Percentiles rank a stretch among this genome's conserved stretches.
These are phyloP conservation scores for Henricia sp. DNA, from an alignment of 53 echinoderm and acorn worm species.

Conservation along the genomic window DNA sequence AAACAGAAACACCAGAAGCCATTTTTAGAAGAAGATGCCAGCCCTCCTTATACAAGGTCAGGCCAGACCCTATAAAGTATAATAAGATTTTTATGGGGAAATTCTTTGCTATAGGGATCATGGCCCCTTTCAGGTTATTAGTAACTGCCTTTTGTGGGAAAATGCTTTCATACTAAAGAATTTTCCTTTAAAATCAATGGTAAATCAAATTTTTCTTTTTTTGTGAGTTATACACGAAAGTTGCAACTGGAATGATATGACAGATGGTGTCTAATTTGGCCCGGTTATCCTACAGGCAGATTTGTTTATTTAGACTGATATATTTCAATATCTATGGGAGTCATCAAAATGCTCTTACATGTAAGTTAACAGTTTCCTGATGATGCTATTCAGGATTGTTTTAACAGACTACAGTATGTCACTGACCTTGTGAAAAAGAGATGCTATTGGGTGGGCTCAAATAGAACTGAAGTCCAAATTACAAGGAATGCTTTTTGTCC, in stretches of 20 bases:
- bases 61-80: too few species aligned
- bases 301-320: conserved; percentile 8
- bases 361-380: not conserved
- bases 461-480: conserved; percentile 2
- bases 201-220: not conserved
- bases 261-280: conserved; percentile 45
- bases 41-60: too few species aligned
- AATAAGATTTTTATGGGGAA: conserved; percentile 48
- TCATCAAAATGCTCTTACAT: conserved; percentile 3
- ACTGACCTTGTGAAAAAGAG: conserved; percentile 1
- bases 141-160: not conserved
- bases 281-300: conserved; percentile 16
- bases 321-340: conserved; percentile 22
- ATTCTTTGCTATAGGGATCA: conserved; percentile 16
- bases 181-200: not conserved
- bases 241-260: not conserved
- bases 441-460: not conserved
- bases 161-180: not conserved
- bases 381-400: not conserved
- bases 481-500: not conserved
- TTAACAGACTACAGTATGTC: conserved; percentile 27
- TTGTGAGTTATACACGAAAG: too few species aligned
- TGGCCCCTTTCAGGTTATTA: conserved; percentile 48
- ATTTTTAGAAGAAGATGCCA: conserved; percentile 6
- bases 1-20: too few species aligned